Evolutionary conservation across 2,113 vertebrate genomes (phyloP), one percentile per base, ranked within the genome.

Genomic region (Ahaetulla prasina): DNA sequence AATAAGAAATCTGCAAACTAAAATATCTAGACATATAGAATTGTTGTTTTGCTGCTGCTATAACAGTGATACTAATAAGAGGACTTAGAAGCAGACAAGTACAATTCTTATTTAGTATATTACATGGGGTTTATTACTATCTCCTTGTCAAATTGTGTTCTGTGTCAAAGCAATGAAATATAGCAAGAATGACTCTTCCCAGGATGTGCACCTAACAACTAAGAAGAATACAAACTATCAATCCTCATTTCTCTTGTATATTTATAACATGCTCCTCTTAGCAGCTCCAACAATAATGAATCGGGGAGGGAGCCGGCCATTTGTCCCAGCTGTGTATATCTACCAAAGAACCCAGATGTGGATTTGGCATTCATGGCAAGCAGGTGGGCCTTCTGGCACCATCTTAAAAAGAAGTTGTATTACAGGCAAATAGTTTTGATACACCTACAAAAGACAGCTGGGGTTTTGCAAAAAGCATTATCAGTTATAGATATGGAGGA

Each of bases 401-500:
- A 0, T 0, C 0, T 90, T 87, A 92, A 87, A 89, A 86, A 89
- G 89, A 14, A n/a, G 68, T 3, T 39, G 30, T 2, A 85, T n/a
- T 35, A 57, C 84, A 68, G 47, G 11, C 30, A 91, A 89, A 89
- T 12, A 43, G 23, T 23, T 0, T 5, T 0, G 0, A 86, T 53
- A 1, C 0, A 2, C 0, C 35, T 91, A 0, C 3, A 0, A 0
- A 53, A 30, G 85, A 63, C 74, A 20, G 54, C 16, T 8, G 49
- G 23, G 3, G 54, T 55, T 20, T n/a, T 22, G 23, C 1, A 16
- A n/a, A 35, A 54, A 85, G 22, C 23, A 20, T 47, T 22, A 92
- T 23, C 80, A 90, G 45, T 20, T 85, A 63, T 30, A 35, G 43
- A n/a, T 0, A n/a, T 12, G 53, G 25, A 30, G 45, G 20, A 45